Base-by-base conservation (phyloP, 2,113 vertebrate species). In the Cheilinus undulatus region DNA sequence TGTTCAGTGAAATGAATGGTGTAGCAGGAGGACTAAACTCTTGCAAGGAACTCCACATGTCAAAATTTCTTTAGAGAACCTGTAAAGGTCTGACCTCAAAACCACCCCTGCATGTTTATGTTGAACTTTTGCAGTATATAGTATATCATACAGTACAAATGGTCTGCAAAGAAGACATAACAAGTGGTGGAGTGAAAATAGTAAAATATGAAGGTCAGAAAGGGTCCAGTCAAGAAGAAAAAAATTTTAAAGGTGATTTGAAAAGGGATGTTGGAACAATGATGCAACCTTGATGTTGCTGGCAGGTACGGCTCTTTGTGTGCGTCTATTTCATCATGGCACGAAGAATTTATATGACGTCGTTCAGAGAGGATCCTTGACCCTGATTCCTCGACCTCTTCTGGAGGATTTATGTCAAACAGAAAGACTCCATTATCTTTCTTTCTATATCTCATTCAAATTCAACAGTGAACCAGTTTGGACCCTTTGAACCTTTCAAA, bases 241-340 rank as follows among this genome's bases (percentile, higher is more conserved):
- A 43, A 14, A 28, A 34, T 11, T n/a, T 14, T 7, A 51, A 27
- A 32, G 49, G 27, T 8, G 27, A 61, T 2, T 19, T 20, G 46
- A 54, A 42, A 60, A 51, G 27, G n/a, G 5, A 42, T 14, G 2
- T 52, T 17, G 50, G 63, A 36, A 63, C 69, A 36, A 63, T 45
- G 42, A 46, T 38, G 64, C 6, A 7, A 13, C 75, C 8, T 17
- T 20, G 26, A 53, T 10, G 13, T 9, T 36, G 7, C 19, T 13
- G 20, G 20, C 6, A 49, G 32, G 24, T 42, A 45, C 7, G 38
- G 64, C 27, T 63, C 28, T 43, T 20, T 50, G 34, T 28, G 15
- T 54, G 30, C 14, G 15, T 22, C 11, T 40, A 20, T 27, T 54
- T 32, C 30, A 12, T 48, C 30, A 23, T 30, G 0, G 5, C 23